Evolutionary conservation across 2,888 invertebrate genomes (phyloP), one percentile per base, ranked within the genome.

Genomic region (Andrena bicolor): DNA sequence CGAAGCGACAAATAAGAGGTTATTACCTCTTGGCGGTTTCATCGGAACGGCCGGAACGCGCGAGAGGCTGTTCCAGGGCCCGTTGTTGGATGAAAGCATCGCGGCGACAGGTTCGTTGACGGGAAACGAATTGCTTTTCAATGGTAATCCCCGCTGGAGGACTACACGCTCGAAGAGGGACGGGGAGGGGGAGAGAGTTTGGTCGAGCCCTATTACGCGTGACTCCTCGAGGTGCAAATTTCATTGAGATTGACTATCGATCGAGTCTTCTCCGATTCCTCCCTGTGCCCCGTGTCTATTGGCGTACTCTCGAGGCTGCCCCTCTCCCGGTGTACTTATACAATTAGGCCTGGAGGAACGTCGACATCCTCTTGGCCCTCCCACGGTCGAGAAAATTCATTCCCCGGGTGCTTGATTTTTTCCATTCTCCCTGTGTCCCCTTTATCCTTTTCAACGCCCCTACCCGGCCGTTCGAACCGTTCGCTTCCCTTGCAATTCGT

Each of bases 161-260:
- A 63, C 28, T 53, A 64, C 65, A 68, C 74, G 68, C 28, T 56
- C 32, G 66, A 16, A 16, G 56, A 16, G 78, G 48, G 16, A 26
- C 71, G 53, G 48, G 23, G 51, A 6, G 53, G 13, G 23, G 70
- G 60, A 10, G 35, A 23, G 53, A 13, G 82, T 76, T 78, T 83
- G 80, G 85, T 35, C 81, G 81, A 75, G 81, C 61, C 82, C 86
- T 86, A 88, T 88, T 87, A 88, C 83, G 79, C 84, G 80, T 74
- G 78, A 75, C 82, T 87, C 84, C 86, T 88, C 88, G 87, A 88
- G 86, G 88, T 88, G 88, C 83, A 86, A 88, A 88, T 88, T 88
- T 88, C 86, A 88, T 88, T 87, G 82, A 86, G 87, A 88, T 88
- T 84, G 88, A 79, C 86, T 88, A 88, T 88, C 88, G 88, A 88